Conservation (phyloP, 2,113 vertebrate genomes). For the Pangasianodon gigas region DNA sequence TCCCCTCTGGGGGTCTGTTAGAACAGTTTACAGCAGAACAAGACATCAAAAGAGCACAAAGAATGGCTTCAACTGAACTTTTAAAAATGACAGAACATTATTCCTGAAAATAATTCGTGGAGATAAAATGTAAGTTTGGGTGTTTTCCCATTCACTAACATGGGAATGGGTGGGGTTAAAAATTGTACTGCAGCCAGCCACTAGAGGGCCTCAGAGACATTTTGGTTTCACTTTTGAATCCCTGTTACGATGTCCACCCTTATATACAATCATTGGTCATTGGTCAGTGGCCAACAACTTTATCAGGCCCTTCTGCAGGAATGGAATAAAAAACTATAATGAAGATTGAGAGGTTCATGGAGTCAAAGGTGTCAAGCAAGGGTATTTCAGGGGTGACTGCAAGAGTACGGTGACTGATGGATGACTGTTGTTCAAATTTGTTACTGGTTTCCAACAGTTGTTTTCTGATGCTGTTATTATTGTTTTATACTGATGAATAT, state of each 20-base stretch:
- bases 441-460: too few relatives aligned
- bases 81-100: background rate
- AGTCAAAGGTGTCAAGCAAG: background rate
- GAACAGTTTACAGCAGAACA: too few relatives aligned
- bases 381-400: background rate
- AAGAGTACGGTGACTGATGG: too few relatives aligned
- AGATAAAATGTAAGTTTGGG: background rate
- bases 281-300: background rate
- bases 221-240: background rate
- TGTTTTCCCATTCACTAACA: background rate
- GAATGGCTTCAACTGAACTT: too few relatives aligned
- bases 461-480: too few relatives aligned
- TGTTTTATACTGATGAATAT: too few relatives aligned
- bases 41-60: too few relatives aligned
- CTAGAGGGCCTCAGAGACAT: background rate
- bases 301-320: background rate
- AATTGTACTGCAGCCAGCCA: background rate
- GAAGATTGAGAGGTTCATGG: background rate
- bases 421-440: too few relatives aligned
- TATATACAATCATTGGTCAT: background rate
- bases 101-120: background rate
- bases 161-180: background rate
- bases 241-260: too few relatives aligned
- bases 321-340: background rate
- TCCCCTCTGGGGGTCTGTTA: background rate